Evolutionary conservation across 2,797 vertebrate species (phyloP).

Genomic region (Sebastes trivittatus): DNA sequence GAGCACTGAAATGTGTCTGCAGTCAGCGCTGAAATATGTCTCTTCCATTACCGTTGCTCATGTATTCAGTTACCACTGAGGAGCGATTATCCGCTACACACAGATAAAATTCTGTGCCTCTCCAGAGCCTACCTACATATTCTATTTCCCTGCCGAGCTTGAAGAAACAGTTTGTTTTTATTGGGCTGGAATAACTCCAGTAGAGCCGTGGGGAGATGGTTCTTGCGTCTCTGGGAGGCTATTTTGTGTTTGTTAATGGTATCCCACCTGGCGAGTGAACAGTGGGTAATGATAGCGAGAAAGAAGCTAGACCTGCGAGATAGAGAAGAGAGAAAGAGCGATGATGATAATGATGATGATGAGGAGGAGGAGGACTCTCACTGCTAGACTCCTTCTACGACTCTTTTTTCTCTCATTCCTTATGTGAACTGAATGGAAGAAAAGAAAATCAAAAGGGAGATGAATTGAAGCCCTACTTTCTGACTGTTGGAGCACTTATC

Average conservation of each 20-base stretch:
- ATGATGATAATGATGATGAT: constrained; percentile 41
- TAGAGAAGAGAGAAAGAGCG: constrained; percentile 8
- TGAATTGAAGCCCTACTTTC: background rate
- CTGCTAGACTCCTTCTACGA: constrained; percentile 9
- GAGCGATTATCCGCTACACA: constrained; percentile 47
- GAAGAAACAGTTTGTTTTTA: constrained; percentile 59
- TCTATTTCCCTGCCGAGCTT: constrained; percentile 37
- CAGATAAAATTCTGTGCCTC: constrained; percentile 37
- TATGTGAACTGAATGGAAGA: background rate
- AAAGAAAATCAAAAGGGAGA: constrained; percentile 22
- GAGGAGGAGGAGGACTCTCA: background rate
- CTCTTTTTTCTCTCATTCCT: constrained; percentile 11
- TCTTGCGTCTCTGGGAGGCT: constrained; percentile 40
- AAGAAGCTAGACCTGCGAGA: constrained; percentile 26
- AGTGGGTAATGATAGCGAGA: constrained; percentile 59
- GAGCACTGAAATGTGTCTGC: constrained; percentile 62
- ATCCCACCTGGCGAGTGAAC: constrained; percentile 55
- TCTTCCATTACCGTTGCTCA: constrained; percentile 47
- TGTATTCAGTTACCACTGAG: constrained; percentile 35
- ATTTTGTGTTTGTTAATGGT: constrained; percentile 68
- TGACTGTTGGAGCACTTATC: constrained; percentile 5
- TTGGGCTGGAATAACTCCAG: constrained; percentile 55
- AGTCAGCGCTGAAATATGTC: constrained; percentile 32
- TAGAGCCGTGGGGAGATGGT: constrained; percentile 34
- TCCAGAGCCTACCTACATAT: constrained; percentile 36